Evolutionary conservation across 2,113 vertebrate species (phyloP).

Genomic region (Pavo muticus): DNA sequence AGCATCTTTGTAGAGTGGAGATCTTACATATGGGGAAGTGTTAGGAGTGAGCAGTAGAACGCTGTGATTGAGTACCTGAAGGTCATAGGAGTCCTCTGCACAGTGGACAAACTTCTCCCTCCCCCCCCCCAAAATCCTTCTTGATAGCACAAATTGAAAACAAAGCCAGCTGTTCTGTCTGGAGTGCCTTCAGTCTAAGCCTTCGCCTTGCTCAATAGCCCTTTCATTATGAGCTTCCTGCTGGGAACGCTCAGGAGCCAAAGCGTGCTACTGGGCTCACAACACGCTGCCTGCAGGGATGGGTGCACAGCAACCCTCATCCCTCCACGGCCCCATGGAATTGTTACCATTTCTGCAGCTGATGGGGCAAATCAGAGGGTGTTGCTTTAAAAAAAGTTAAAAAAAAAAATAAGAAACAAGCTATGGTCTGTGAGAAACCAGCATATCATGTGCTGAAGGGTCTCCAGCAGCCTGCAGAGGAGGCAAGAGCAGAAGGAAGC

Average conservation of each 20-base stretch:
- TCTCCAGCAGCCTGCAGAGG: not conserved
- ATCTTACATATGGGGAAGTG: not conserved
- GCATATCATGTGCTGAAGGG: not conserved
- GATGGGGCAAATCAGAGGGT: not conserved
- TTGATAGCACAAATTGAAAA: conserved; percentile 50
- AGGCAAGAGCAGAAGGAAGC: not conserved
- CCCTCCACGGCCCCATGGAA: not conserved
- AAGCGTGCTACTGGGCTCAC: conserved; percentile 20
- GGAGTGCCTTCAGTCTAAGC: conserved; percentile 40
- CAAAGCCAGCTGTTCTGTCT: conserved; percentile 61
- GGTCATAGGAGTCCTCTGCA: not conserved
- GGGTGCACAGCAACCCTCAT: accelerated
- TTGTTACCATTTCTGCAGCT: not conserved
- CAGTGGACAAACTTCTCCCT: conserved; percentile 10
- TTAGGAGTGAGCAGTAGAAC: not conserved
- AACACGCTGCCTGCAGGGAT: not conserved
- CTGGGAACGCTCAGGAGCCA: conserved; percentile 45
- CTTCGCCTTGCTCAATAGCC: conserved; percentile 64
- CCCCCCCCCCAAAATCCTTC: not conserved
- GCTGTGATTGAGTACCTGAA: conserved; percentile 51
- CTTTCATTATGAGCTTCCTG: conserved; percentile 64
- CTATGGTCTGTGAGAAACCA: not conserved
- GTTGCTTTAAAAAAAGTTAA: not conserved
- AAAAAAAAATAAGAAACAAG: not conserved
- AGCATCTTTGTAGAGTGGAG: not conserved